Evolutionary conservation across 2,113 vertebrate species (phyloP).

Genomic region (Ciconia boyciana): DNA sequence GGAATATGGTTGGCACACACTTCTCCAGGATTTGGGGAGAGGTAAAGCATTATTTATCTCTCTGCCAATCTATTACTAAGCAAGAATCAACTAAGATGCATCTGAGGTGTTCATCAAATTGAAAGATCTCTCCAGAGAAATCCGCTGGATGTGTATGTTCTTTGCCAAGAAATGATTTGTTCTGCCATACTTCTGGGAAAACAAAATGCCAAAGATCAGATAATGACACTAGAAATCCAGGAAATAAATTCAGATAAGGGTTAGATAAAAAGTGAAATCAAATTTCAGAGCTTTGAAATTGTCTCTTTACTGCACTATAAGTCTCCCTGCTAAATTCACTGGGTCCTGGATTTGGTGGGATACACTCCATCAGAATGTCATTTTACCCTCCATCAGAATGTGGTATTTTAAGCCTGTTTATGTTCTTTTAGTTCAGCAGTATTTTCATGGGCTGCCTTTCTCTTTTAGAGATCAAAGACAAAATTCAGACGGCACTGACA

Average conservation of each 20-base stretch:
- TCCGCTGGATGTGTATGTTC: background rate
- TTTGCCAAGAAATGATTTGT: background rate
- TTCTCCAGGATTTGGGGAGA: background rate
- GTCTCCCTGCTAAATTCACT: background rate
- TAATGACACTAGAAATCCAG: background rate
- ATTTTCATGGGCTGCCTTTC: slow-evolving; percentile 23
- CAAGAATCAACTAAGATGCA: background rate
- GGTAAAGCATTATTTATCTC: background rate
- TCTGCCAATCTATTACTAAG: background rate
- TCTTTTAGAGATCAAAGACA: slow-evolving; percentile 33
- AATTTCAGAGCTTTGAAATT: background rate
- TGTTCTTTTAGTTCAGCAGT: background rate
- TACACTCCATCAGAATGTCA: background rate
- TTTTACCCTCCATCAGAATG: background rate
- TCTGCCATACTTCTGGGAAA: background rate
- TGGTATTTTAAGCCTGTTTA: background rate
- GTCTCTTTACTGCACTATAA: background rate
- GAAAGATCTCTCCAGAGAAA: background rate
- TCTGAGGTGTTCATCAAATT: background rate
- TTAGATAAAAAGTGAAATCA: background rate
- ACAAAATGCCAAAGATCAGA: background rate
- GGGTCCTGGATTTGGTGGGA: background rate
- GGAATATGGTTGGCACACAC: background rate
- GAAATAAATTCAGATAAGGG: background rate
- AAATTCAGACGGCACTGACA: slow-evolving; percentile 15